phyloP scores from a whole-genome alignment of 92 coral and sea anemone genomes.

The Palythoa grandiflora region DNA sequence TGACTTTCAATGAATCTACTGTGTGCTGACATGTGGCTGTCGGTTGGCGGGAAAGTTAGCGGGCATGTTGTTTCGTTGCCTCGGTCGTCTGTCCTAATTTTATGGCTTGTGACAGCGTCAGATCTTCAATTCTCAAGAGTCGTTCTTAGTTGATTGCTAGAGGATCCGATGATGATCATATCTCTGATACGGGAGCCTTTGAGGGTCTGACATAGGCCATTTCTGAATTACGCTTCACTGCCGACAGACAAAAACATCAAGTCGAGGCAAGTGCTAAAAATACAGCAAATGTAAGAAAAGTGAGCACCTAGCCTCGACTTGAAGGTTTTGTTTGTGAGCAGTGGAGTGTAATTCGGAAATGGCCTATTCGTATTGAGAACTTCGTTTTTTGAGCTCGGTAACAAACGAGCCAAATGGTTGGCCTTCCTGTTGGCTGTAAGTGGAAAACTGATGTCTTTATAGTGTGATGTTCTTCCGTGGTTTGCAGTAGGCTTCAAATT shows the following conservation, averaged over 20 bases:
- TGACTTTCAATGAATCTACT: neutral
- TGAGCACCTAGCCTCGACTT: too few relatives aligned
- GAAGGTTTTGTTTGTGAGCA: too few relatives aligned
- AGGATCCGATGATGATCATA: neutral
- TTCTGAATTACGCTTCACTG: too few relatives aligned
- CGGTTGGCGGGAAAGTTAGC: neutral
- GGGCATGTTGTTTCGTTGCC: conserved; percentile 1
- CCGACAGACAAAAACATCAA: too few relatives aligned
- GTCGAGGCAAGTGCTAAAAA: too few relatives aligned
- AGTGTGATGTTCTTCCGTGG: neutral
- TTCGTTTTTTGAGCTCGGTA: neutral
- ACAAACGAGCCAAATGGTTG: neutral
- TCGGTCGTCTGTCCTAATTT: neutral
- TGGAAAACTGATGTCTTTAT: neutral
- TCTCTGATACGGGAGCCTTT: neutral
- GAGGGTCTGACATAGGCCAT: neutral
- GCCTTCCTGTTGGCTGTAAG: neutral
- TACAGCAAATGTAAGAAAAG: too few relatives aligned
- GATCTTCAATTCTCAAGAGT: neutral
- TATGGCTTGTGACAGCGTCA: neutral
- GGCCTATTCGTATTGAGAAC: neutral
- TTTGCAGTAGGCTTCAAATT: neutral
- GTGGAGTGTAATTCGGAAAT: too few relatives aligned
- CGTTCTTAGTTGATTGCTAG: neutral
- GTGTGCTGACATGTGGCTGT: neutral